Evolutionary conservation across 2,797 vertebrate genomes (phyloP), one percentile per base, ranked within the genome.

Genomic region (Parauchenoglanis punctatus): DNA sequence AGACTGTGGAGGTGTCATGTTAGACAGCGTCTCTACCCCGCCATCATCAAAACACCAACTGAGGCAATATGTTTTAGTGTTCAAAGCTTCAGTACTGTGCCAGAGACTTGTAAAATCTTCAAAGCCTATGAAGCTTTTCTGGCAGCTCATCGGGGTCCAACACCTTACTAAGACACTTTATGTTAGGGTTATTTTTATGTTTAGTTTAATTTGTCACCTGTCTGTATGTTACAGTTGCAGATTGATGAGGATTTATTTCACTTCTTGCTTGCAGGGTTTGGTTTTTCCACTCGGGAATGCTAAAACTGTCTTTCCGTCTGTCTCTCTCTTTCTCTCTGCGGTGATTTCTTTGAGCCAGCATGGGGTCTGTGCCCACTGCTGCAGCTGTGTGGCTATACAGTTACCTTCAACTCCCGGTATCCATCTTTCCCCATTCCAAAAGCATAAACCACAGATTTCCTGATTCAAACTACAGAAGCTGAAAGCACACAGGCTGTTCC

Each of bases 321-420:
- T 61, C 68, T 61, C 20, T 86, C 78, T 72, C 35, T 61, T 83
- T n/a, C 67, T 81, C 77, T 87, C 68, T 54, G 46, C 23, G 25
- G 82, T 23, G 20, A 86, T 85, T 61, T 44, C 56, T 67, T 25
- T 58, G 35, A 86, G 81, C 84, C 81, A 93, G 91, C 89, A 89
- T 91, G 88, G 61, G 83, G 83, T 89, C 75, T 91, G 91, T 93
- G 93, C 93, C 93, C 92, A 52, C 88, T 88, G 91, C 93, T 94
- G 94, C 96, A 95, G 95, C 95, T 96, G 95, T 90, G 95, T 89
- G 83, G 90, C 87, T 95, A 95, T 96, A 94, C 92, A 81, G 94
- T 96, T 96, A 95, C 95, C 87, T 52, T 94, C 93, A 92, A 94
- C 94, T 91, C 78, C 92, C 68, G 91, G 94, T 93, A 92, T 92